Conservation (phyloP, 2,888 invertebrate genomes). For the Himalopsyche anomala region DNA sequence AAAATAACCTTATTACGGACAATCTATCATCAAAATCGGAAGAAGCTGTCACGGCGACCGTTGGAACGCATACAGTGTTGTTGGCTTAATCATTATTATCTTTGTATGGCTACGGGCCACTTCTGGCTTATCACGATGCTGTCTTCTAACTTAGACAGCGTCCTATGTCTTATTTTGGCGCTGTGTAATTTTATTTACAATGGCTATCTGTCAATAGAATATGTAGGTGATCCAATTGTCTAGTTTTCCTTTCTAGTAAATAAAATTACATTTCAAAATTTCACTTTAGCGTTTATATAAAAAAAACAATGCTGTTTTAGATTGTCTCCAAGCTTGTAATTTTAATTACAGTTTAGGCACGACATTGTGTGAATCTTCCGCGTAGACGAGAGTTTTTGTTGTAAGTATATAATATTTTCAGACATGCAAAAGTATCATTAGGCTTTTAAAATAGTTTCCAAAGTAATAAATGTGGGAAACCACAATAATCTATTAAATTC, state of each 20-base stretch:
- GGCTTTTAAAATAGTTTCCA: neutral
- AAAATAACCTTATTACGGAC: constrained; percentile 33
- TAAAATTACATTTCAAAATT: neutral
- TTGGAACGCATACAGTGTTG: constrained; percentile 11
- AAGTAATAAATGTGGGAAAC: neutral
- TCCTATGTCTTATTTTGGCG: constrained; percentile 8
- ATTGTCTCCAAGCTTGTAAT: neutral
- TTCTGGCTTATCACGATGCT: constrained; percentile 3
- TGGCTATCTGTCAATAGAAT: constrained; percentile 12
- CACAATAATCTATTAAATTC: neutral
- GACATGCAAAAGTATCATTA: constrained; percentile 22
- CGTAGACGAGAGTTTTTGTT: neutral
- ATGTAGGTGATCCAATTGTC: no score
- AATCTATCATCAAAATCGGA: constrained; percentile 35
- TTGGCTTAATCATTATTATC: constrained; percentile 40
- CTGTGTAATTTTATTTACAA: constrained; percentile 7
- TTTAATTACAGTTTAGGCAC: neutral
- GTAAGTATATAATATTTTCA: neutral
- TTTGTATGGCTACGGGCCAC: constrained; percentile 8
- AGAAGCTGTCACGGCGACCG: constrained; percentile 39
- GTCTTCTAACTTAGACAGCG: neutral
- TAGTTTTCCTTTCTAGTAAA: neutral
- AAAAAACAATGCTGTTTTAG: no score
- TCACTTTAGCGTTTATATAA: neutral
- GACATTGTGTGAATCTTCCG: constrained; percentile 1